A percentile compares a stretch with the other conserved stretches of the same genome.
Evolutionary conservation across 1,140 invertebrate species (phyloP).

Genomic region (Mylabris phalerata): DNA sequence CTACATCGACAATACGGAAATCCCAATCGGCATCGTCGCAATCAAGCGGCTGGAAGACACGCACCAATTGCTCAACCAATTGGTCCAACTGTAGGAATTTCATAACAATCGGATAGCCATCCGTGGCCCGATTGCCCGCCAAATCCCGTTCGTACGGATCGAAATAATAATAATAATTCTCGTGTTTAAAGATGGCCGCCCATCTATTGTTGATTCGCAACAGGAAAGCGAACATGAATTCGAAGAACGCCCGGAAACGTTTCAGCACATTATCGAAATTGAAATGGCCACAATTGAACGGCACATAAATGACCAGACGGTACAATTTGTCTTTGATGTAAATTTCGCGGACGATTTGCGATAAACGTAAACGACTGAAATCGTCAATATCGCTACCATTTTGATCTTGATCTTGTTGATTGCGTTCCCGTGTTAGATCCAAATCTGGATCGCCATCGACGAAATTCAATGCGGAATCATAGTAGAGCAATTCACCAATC

Average conservation of each 20-base stretch:
- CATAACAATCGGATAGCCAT: background rate
- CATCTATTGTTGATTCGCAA: constrained; percentile 6
- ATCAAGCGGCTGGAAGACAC: too few relatives aligned
- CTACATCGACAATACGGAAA: too few relatives aligned
- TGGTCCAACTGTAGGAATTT: too few relatives aligned
- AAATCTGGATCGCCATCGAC: too few relatives aligned
- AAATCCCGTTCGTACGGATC: constrained; percentile 24
- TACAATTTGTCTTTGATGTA: constrained; percentile 5
- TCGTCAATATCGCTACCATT: too few relatives aligned
- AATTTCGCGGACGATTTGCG: constrained; percentile 12
- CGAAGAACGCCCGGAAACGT: constrained; percentile 20
- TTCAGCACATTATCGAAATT: background rate
- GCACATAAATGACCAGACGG: constrained; percentile 18
- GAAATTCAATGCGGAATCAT: constrained; percentile 23
- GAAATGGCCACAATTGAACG: constrained; percentile 17
- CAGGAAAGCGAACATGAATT: constrained; percentile 22
- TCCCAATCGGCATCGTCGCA: too few relatives aligned
- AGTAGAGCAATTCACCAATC: constrained; percentile 25
- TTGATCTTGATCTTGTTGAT: too few relatives aligned
- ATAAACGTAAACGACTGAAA: too few relatives aligned
- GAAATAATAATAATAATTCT: constrained; percentile 26
- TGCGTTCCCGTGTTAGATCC: too few relatives aligned
- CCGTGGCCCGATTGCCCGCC: background rate
- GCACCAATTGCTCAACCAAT: too few relatives aligned
- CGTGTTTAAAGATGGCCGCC: constrained; percentile 21